phyloP scores from a whole-genome alignment of 2,113 vertebrate species.

The Albula glossodonta region DNA sequence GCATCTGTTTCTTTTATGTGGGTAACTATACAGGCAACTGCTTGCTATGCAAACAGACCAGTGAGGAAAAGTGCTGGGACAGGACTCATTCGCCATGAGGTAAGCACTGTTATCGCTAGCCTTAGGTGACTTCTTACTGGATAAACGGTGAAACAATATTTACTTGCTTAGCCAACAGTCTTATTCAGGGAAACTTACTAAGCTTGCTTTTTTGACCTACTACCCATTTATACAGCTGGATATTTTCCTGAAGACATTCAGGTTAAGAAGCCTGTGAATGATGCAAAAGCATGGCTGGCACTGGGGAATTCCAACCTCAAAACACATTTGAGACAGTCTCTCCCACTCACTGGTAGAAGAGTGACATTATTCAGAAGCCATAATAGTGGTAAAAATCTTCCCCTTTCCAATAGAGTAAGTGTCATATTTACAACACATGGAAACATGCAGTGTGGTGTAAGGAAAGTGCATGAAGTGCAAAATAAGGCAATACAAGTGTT shows the following conservation, averaged over 20 bases:
- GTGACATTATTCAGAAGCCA: too few species aligned
- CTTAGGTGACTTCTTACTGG: conserved; percentile 44
- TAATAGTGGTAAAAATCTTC: not conserved
- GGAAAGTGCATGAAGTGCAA: not conserved
- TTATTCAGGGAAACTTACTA: not conserved
- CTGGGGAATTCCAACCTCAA: not conserved
- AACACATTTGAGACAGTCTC: not conserved
- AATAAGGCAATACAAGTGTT: too few species aligned
- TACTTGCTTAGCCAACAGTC: not conserved
- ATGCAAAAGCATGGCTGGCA: not conserved
- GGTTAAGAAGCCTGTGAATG: not conserved
- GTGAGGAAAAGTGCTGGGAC: conserved; percentile 67
- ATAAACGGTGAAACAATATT: conserved; percentile 21
- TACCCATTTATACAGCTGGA: conserved; percentile 1
- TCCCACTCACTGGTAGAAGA: too few species aligned
- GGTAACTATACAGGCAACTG: conserved; percentile 57
- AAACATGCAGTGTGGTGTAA: not conserved
- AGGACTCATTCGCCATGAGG: conserved; percentile 55
- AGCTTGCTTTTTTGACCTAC: not conserved
- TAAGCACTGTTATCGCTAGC: conserved; percentile 58
- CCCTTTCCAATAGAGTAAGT: too few species aligned
- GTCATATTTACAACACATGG: too few species aligned
- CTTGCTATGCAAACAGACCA: conserved; percentile 56
- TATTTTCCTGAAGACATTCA: conserved; percentile 21
- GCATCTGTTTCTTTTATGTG: conserved; percentile 60